These are phyloP conservation scores for Maniola jurtina DNA, from an alignment of 1,140 invertebrate genomes.

Conservation along the genomic window DNA sequence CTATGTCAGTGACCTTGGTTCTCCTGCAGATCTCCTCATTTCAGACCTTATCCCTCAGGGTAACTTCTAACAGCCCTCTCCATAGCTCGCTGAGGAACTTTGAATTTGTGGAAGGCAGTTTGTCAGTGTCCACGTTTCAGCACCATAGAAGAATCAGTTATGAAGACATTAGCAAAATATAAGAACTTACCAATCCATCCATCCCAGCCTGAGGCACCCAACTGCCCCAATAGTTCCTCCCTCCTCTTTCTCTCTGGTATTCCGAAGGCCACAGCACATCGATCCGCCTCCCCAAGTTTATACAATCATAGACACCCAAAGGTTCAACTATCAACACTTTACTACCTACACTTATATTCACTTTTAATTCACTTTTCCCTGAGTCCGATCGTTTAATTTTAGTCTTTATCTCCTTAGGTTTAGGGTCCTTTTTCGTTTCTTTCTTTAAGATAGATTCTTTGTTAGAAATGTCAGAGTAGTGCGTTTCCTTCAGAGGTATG, in stretches of 20 bases:
- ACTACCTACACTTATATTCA: conserved; percentile 69
- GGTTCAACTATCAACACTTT: conserved; percentile 81
- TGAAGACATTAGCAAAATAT: not conserved
- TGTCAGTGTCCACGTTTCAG: too few species aligned
- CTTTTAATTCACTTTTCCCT: conserved; percentile 77
- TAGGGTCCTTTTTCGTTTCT: conserved; percentile 62
- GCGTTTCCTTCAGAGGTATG: conserved; percentile 58
- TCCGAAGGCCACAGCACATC: conserved; percentile 96
- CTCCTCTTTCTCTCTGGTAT: conserved; percentile 90
- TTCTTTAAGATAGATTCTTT: conserved; percentile 63
- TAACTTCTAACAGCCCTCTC: too few species aligned
- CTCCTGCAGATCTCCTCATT: too few species aligned
- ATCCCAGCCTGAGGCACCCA: conserved; percentile 94
- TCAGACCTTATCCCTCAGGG: too few species aligned
- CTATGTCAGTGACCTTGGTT: too few species aligned
- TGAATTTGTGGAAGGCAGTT: too few species aligned
- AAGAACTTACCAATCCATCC: conserved; percentile 86
- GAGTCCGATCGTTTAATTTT: conserved; percentile 73
- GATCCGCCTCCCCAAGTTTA: conserved; percentile 92
- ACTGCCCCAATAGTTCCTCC: conserved; percentile 91
- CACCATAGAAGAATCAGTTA: too few species aligned
- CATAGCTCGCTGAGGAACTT: too few species aligned
- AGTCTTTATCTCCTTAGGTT: conserved; percentile 64
- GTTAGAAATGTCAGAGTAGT: conserved; percentile 65
- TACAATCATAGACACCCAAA: conserved; percentile 88